These are phyloP conservation scores for Psix sp. DNA, from an alignment of 1,140 invertebrate genomes.

Conservation along the genomic window DNA sequence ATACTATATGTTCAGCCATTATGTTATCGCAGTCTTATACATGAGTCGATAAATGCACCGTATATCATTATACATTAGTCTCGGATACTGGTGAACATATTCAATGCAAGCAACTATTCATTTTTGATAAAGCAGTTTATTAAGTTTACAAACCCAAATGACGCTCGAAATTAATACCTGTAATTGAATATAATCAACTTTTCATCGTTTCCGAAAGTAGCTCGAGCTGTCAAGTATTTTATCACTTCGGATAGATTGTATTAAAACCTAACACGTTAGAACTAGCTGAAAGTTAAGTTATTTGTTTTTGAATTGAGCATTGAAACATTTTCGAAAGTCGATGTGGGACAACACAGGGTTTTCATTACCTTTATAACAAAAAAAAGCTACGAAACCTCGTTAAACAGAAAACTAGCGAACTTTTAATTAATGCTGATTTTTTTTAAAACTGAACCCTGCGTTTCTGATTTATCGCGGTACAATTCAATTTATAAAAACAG, in stretches of 20 bases:
- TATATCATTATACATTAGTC: slow-evolving; percentile 46
- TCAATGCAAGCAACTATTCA: slow-evolving; percentile 15
- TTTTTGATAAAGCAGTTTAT: slow-evolving; percentile 34
- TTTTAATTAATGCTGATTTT: slow-evolving; percentile 28
- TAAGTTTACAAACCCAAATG: slow-evolving; percentile 23
- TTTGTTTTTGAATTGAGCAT: not conserved
- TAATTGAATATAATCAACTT: slow-evolving; percentile 28
- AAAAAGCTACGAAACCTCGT: slow-evolving; percentile 8
- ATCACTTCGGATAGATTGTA: no score
- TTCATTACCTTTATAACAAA: slow-evolving; percentile 7
- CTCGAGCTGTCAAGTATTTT: slow-evolving; percentile 11
- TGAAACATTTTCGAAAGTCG: not conserved
- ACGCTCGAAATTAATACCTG: slow-evolving; percentile 19
- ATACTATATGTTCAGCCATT: slow-evolving; percentile 24
- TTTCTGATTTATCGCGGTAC: not conserved
- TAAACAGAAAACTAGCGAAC: slow-evolving; percentile 19
- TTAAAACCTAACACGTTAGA: no score
- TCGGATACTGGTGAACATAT: slow-evolving; percentile 20
- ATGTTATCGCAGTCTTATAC: slow-evolving; percentile 39
- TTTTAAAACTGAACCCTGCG: slow-evolving; percentile 1
- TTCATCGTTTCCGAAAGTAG: slow-evolving; percentile 24
- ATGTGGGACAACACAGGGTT: slow-evolving; percentile 2
- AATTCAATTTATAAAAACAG: not conserved
- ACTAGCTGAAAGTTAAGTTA: no score
- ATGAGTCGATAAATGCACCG: slow-evolving; percentile 33